Base-by-base conservation (phyloP, 2,888 invertebrate species). In the Drosophila sordidula region DNA sequence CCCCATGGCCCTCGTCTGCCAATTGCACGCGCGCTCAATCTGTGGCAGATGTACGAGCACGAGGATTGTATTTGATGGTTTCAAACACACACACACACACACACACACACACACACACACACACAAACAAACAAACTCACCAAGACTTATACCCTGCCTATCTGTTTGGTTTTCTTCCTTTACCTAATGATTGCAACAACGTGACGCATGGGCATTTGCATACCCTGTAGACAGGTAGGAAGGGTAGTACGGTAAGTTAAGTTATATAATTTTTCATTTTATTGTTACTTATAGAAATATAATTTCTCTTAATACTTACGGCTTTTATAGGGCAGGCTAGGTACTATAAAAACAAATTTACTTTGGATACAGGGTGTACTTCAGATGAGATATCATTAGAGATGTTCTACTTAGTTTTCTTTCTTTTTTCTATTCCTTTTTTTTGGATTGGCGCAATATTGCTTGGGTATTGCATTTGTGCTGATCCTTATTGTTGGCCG, bases 101-200 rank as follows among this genome's bases (percentile, higher is more conserved):
- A 36, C 52, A 29, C 12, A 11, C 36, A 22, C 11, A 39, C 22
- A 38, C 14, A 50, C 22, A 38, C 29, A 39, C 8, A 8, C 22
- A 18, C 3, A 44, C 29, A 3, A 2, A 3, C 34, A 46, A n/a
- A n/a, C n/a, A n/a, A n/a, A n/a, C n/a, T n/a, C 29, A 61, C 14
- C 29, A 41, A 62, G 66, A 47, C 34, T 58, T 75, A 61, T 44
- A 38, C 65, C 62, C 22, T 58, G 63, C 49, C 52, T 63, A 58
- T 57, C 64, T 57, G 54, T 47, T 38, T 69, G 52, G 29, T 18
- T 57, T 62, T 59, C 67, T 42, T 55, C 54, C 52, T 58, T 34
- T 50, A 52, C 69, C 78, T 76, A 87, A 82, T 86, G 84, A 85
- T 87, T 87, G 84, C 80, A 70, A 73, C 87, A 75, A 86, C 88